Evolutionary conservation across 2,113 vertebrate species (phyloP), one percentile per base, ranked within the genome.

Genomic region (Halcyon senegalensis): DNA sequence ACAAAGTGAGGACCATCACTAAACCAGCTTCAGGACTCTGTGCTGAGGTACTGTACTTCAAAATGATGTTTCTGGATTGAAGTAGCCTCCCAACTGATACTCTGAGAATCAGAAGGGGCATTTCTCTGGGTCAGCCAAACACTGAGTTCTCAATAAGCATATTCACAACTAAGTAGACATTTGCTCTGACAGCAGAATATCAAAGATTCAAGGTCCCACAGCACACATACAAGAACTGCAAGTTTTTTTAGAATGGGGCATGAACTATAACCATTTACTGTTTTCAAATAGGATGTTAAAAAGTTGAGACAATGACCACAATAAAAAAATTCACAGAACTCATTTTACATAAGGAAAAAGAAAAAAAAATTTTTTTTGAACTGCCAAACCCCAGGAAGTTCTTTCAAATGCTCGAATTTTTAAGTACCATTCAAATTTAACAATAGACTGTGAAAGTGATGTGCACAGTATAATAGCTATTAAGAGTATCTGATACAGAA

Each of bases 341-440:
- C 37, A 76, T 94, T 88, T 89, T 73, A 62, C 37, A 73, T 58
- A 74, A 76, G 92, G 67, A 85, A 95, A 89, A 76, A 50, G 13
- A 25, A 51, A 75, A 28, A 28, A 66, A 86, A 33, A 67, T 78
- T 5, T 35, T 35, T 35, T 35, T 35, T 3, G 31, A 93, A 53
- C 25, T 51, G 37, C 27, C 13, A 25, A 43, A 96, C 94, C 28
- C 0, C 94, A 97, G 94, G 94, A 98, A 97, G 88, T 92, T 80
- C 92, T 88, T 91, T 64, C 85, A 91, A 93, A 91, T 90, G 31
- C 58, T 90, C 93, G 79, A 50, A 81, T 72, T 84, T 87, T 43
- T 85, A 94, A 60, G 56, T 89, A 30, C 77, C 89, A 85, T 92
- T 95, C 63, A 93, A 83, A 84, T 76, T 81, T 87, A 97, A 97